Conservation (phyloP, 2,797 vertebrate species). For the Pseudochirops cupreus region DNA sequence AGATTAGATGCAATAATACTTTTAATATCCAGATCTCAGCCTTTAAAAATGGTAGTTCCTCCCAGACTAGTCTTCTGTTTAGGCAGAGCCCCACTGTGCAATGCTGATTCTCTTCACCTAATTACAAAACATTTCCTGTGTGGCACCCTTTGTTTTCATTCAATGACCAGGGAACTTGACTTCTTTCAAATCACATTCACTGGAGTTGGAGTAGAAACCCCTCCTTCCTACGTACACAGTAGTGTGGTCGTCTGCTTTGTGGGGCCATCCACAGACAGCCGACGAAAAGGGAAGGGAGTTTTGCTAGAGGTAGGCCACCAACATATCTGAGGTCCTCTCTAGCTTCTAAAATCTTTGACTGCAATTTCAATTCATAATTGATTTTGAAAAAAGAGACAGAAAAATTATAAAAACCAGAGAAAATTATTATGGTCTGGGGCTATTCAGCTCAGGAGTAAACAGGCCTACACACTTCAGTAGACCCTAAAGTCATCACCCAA, state of each 20-base stretch:
- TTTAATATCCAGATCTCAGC: no score
- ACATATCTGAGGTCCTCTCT: background rate
- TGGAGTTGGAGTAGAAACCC: background rate
- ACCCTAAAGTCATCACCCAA: background rate
- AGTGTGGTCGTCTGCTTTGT: background rate
- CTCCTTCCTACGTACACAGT: background rate
- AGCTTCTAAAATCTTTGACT: background rate
- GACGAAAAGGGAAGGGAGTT: no score
- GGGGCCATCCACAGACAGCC: no score
- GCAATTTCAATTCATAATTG: background rate
- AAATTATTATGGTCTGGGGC: slow-evolving; percentile 25
- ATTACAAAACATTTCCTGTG: background rate
- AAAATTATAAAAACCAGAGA: slow-evolving; percentile 20
- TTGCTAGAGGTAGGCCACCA: background rate
- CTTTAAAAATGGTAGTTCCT: no score
- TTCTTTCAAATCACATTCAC: background rate
- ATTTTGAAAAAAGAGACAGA: slow-evolving; percentile 7
- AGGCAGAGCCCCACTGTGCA: no score
- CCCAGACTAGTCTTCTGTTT: no score
- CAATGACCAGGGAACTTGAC: background rate
- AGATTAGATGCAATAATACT: background rate
- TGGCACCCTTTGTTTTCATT: background rate
- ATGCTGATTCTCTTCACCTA: no score
- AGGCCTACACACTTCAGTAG: background rate
- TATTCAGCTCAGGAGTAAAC: slow-evolving; percentile 22